phyloP scores from a whole-genome alignment of 2,888 invertebrate species.

The Ephialtes manifestator region DNA sequence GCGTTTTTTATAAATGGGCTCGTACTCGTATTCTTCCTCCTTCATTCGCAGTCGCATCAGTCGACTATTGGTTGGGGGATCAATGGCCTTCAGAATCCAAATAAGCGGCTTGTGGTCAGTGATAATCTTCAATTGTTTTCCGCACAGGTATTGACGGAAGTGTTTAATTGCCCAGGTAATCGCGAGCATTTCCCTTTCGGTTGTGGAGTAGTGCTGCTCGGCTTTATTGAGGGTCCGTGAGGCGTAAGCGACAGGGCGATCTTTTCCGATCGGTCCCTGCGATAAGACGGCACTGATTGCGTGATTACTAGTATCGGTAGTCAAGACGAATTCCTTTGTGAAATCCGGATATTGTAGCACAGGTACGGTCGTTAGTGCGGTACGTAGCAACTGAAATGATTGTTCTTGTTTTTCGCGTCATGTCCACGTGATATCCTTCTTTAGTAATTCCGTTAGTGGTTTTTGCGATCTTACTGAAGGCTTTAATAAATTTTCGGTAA shows the following conservation, averaged over 20 bases:
- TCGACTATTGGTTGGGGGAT: conserved; percentile 39
- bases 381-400: conserved; percentile 28
- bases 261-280: conserved; percentile 46
- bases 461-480: conserved; percentile 11
- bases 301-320: conserved; percentile 46
- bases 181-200: conserved; percentile 62
- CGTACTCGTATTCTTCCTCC: conserved; percentile 60
- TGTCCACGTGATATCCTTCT: not conserved
- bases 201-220: conserved; percentile 45
- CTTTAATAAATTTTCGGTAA: conserved; percentile 7
- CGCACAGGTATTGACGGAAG: conserved; percentile 65
- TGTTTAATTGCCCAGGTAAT: conserved; percentile 58
- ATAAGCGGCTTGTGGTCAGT: conserved; percentile 64
- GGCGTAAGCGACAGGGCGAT: conserved; percentile 46
- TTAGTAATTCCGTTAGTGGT: not conserved
- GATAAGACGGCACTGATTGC: conserved; percentile 52
- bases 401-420: conserved; percentile 21
- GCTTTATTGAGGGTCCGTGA: conserved; percentile 21
- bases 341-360: conserved; percentile 57
- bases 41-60: conserved; percentile 58
- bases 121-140: conserved; percentile 59
- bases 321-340: conserved; percentile 23
- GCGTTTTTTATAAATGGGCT: conserved; percentile 51
- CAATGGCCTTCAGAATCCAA: conserved; percentile 54
- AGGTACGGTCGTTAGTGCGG: conserved; percentile 21